Evolutionary conservation across 2,888 invertebrate species (phyloP), one percentile per base, ranked within the genome.

Genomic region (Biston betularia): DNA sequence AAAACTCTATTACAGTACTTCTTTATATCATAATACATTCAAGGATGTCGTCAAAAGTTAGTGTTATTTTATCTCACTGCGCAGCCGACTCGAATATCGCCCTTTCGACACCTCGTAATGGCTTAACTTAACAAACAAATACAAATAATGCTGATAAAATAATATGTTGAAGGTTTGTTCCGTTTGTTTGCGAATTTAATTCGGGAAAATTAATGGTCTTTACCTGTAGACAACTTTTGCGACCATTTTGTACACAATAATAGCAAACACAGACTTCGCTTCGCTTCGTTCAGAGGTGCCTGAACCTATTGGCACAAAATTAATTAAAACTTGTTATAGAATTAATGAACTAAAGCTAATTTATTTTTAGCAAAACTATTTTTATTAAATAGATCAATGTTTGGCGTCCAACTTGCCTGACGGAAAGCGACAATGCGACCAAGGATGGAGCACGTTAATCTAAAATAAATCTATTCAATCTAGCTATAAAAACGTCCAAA

Each of bases 11-110:
- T 54, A 57, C 33, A 35, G 53, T 46, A 55, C 53, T 60, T 63
- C 53, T 63, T 62, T 58, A 58, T 58, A 63, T 61, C 53, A 56
- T 52, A 68, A 49, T 68, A 59, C 45, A 54, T 61, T 53, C 56
- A 34, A 58, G 61, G 57, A 66, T 66, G 65, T 68, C 71, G 44
- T 71, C 55, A 71, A 71, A 68, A 68, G 58, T 65, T 58, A 68
- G 52, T 68, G 68, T 66, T 66, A 68, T 65, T 68, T 60, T 66
- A 59, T 64, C 64, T 64, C 44, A 24, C 4, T 12, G 42, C 68
- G 52, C 66, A 62, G 50, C 58, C 50, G 59, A 49, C 61, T 50
- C 55, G 65, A 59, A 57, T 61, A 61, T 57, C 34, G 60, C 46
- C 61, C 66, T 57, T 62, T 68, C 50, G 60, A 66, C 65, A 66